Evolutionary conservation across 2,113 vertebrate genomes (phyloP), one percentile per base, ranked within the genome.

Genomic region (Datnioides undecimradiatus): DNA sequence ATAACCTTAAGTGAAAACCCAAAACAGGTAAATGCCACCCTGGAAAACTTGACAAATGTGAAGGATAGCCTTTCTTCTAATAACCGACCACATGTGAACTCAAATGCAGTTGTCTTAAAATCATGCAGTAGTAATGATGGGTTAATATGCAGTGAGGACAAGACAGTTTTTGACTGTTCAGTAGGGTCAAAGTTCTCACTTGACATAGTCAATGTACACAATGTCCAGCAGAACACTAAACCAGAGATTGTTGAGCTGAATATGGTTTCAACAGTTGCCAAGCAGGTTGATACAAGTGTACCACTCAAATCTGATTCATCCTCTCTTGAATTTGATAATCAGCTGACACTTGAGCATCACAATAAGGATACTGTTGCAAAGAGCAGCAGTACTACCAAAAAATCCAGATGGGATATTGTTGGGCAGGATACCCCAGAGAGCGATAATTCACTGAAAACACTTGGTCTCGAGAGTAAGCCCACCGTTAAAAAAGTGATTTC

Each of bases 381-480:
- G 73, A 90, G 38, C 48, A 69, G 45, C 75, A 57, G 54, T 54
- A 48, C 68, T 38, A 54, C 79, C 40, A 95, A 91, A 92, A 95
- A 90, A 77, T 95, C 94, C 2, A 62, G 95, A 8, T 95, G 95
- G 95, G 95, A 95, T 82, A 95, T 95, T 77, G 94, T 95, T 62
- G 94, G 95, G 51, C 90, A 95, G 74, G 85, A 93, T 29, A 46
- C 34, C 21, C 79, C 46, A 34, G 93, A 93, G 63, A 85, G 69
- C 80, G 92, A 93, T 63, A 83, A 68, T 57, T 83, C 84, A 46
- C 84, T 74, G 31, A 91, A 71, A 76, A 76, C 59, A 0, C 3
- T 78, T 43, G 83, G 31, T 80, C 54, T 55, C 46, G 95, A 95
- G 40, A 80, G 27, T 46, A 91, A 90, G 10, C 74, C 55, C n/a